Evolutionary conservation across 2,888 invertebrate species (phyloP), one percentile per base, ranked within the genome.

Genomic region (Temnothorax ravouxi): DNA sequence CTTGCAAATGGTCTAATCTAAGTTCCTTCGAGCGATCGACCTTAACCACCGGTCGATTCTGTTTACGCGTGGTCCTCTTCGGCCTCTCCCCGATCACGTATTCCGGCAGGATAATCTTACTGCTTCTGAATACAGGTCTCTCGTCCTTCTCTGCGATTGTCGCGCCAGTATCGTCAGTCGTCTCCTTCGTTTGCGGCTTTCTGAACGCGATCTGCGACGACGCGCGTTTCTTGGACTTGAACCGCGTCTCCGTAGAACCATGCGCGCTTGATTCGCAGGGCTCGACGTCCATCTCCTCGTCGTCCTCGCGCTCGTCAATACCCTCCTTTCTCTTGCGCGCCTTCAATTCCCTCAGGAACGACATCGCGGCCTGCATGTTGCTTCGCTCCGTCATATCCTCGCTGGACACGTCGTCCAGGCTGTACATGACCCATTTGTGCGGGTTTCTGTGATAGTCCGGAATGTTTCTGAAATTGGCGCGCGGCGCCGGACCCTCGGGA

Each of bases 401-500:
- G 83, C 95, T 96, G 9, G 96, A 96, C 3, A 98, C 98, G 96
- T 98, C 97, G 41, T 96, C 97, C 25, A 98, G 94, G 21, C 97
- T 96, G 92, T 98, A 98, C 92, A 97, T 97, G 15, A 96, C 97
- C 97, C 98, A 98, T 93, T 97, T 98, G 85, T 97, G 96, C 18
- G 98, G 98, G 95, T 98, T 97, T 87, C 96, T 96, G 91, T 97
- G 96, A 92, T 96, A 96, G 87, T 95, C 95, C 29, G 95, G 95
- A 64, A 94, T 88, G 67, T 88, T 95, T 93, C 95, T 82, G 94
- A 95, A 84, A 93, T 92, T 80, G 91, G 95, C 93, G 92, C 95
- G 21, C 91, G 95, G 95, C 85, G 95, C 95, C 3, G 97, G 97
- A 25, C 96, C 96, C 91, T 97, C 96, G 1, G 97, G 97, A 84